phyloP scores from a whole-genome alignment of 1,140 invertebrate genomes.

The Agrypnia vestita region DNA sequence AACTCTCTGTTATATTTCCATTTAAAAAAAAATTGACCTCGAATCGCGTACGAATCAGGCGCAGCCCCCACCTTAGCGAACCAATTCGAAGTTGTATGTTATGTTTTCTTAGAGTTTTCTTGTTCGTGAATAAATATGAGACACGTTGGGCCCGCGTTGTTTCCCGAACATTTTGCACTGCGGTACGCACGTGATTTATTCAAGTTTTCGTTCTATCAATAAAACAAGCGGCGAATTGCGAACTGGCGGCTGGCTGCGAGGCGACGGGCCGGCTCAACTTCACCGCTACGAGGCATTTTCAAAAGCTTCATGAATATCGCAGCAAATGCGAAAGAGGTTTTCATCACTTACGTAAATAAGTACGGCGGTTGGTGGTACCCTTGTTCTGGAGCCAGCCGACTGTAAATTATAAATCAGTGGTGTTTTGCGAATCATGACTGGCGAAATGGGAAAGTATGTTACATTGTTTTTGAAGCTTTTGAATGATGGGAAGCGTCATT shows the following conservation, averaged over 20 bases:
- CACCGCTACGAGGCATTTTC: neutral
- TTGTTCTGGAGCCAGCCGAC: slow-evolving; percentile 2
- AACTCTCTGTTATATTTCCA: too few relatives aligned
- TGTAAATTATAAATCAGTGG: slow-evolving; percentile 3
- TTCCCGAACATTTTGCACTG: neutral
- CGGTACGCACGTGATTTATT: slow-evolving; percentile 11
- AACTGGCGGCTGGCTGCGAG: slow-evolving; percentile 2
- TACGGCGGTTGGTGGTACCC: neutral
- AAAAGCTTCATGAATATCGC: slow-evolving; percentile 6
- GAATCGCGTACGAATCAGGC: too few relatives aligned
- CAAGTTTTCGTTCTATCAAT: slow-evolving; percentile 32
- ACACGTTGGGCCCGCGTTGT: neutral
- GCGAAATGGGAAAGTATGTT: neutral
- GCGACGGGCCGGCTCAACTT: neutral
- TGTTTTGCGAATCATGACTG: neutral
- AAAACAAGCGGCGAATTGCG: slow-evolving; percentile 24
- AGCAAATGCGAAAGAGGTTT: slow-evolving; percentile 6
- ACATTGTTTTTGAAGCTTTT: neutral
- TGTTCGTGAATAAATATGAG: slow-evolving; percentile 14
- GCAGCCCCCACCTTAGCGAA: too few relatives aligned
- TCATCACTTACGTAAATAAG: slow-evolving; percentile 30
- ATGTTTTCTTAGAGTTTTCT: neutral
- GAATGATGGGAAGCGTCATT: neutral
- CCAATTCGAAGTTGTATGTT: too few relatives aligned
- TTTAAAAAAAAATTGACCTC: too few relatives aligned